These are phyloP conservation scores for Craterocephalus amniculus DNA, from an alignment of 2,797 vertebrate species.

Conservation along the genomic window DNA sequence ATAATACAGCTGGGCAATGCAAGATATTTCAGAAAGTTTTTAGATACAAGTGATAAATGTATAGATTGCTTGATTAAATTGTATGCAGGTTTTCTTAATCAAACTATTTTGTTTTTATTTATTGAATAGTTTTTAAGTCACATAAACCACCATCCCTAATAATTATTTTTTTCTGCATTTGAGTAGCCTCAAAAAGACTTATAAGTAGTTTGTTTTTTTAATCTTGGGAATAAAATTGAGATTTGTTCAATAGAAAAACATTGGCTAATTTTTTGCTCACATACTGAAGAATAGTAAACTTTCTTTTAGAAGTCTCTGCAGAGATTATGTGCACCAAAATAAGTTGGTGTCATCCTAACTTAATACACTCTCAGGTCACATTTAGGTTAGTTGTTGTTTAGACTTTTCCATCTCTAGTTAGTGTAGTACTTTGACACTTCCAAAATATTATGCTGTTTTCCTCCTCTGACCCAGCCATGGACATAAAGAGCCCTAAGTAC, in stretches of 20 bases:
- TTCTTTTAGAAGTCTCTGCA: neutral
- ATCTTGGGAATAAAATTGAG: too few relatives aligned
- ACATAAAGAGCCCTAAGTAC: slow-evolving; percentile 47
- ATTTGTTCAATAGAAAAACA: too few relatives aligned
- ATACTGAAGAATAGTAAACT: neutral
- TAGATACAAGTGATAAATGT: too few relatives aligned
- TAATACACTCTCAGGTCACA: neutral
- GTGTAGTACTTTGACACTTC: slow-evolving; percentile 53
- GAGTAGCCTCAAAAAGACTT: too few relatives aligned
- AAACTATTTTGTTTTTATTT: neutral
- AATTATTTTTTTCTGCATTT: too few relatives aligned
- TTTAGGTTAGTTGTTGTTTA: neutral
- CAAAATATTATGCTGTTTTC: slow-evolving; percentile 44
- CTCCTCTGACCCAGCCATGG: slow-evolving; percentile 30
- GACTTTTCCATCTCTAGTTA: slow-evolving; percentile 15
- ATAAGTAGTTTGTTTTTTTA: too few relatives aligned
- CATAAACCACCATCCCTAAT: too few relatives aligned
- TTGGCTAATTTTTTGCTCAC: neutral
- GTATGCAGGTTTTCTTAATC: neutral
- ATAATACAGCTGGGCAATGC: too few relatives aligned
- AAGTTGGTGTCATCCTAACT: neutral
- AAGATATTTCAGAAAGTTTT: too few relatives aligned
- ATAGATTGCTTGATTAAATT: neutral
- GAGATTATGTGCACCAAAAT: neutral
- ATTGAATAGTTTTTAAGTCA: too few relatives aligned